A percentile compares a stretch with the other conserved stretches of the same genome.
Conservation (phyloP, 2,888 invertebrate genomes). For the Aproaerema taeniolella region DNA sequence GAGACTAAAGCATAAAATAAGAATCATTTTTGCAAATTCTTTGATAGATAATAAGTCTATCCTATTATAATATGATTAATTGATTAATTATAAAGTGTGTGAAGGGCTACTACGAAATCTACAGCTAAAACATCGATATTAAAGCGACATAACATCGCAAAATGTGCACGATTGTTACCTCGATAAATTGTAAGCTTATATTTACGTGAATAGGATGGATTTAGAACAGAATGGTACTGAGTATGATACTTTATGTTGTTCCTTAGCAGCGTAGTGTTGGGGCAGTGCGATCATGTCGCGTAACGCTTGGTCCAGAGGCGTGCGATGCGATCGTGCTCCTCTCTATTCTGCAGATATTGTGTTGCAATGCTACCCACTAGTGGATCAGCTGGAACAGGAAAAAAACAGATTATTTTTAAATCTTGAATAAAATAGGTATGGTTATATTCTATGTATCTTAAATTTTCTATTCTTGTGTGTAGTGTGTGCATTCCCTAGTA, state of each 20-base stretch:
- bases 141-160: constrained; percentile 29
- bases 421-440: too few species aligned
- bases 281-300: constrained; percentile 86
- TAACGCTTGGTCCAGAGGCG: constrained; percentile 99
- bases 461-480: too few species aligned
- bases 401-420: too few species aligned
- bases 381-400: constrained; percentile 88
- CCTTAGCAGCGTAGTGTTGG: constrained; percentile 34
- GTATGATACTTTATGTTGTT: constrained; percentile 53
- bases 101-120: too few species aligned
- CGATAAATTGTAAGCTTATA: constrained; percentile 49
- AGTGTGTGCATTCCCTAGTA: too few species aligned
- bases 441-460: too few species aligned
- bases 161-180: constrained; percentile 30
- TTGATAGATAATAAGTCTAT: too few species aligned
- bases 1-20: too few species aligned
- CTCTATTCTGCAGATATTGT: constrained; percentile 97
- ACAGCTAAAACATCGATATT: too few species aligned
- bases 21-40: too few species aligned
- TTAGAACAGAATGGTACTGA: constrained; percentile 62
- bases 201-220: constrained; percentile 60
- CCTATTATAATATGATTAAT: too few species aligned
- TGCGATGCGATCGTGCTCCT: constrained; percentile 98
- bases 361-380: constrained; percentile 98
- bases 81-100: too few species aligned